These are phyloP conservation scores for Nephotettix cincticeps DNA, from an alignment of 1,140 invertebrate species.

Conservation along the genomic window DNA sequence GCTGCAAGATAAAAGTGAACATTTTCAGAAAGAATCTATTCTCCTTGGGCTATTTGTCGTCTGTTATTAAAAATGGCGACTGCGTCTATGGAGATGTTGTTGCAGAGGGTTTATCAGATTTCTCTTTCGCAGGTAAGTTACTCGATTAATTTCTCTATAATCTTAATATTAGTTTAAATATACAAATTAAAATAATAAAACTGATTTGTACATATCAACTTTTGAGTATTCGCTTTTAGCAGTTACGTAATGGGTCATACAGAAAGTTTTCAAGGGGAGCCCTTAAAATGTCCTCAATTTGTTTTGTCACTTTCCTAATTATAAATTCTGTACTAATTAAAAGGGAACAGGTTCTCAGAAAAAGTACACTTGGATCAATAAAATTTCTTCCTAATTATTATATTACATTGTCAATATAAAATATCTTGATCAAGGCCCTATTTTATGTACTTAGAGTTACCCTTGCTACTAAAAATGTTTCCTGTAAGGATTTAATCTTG, in stretches of 20 bases:
- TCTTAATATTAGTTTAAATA: neutral
- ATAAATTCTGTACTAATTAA: neutral
- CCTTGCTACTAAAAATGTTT: too few species aligned
- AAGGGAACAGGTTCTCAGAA: neutral
- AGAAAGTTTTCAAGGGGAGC: neutral
- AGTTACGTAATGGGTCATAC: neutral
- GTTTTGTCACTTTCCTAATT: neutral
- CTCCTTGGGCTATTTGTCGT: slow-evolving; percentile 1
- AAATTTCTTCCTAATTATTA: neutral
- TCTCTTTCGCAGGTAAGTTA: slow-evolving; percentile 24
- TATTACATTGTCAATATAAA: neutral
- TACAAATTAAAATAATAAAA: neutral
- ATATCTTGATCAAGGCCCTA: neutral
- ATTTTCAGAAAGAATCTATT: too few species aligned
- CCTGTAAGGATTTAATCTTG: too few species aligned
- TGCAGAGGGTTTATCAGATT: slow-evolving; percentile 2
- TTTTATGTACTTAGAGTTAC: neutral
- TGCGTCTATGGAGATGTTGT: slow-evolving; percentile 24
- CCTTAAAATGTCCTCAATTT: neutral
- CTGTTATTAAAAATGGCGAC: slow-evolving; percentile 21
- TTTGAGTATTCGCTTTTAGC: neutral
- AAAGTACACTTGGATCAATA: neutral
- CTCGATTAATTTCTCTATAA: neutral
- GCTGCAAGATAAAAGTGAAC: too few species aligned
- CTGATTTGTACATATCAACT: neutral